Evolutionary conservation across 2,113 vertebrate species (phyloP).

Genomic region (Notarius quadriscutis): DNA sequence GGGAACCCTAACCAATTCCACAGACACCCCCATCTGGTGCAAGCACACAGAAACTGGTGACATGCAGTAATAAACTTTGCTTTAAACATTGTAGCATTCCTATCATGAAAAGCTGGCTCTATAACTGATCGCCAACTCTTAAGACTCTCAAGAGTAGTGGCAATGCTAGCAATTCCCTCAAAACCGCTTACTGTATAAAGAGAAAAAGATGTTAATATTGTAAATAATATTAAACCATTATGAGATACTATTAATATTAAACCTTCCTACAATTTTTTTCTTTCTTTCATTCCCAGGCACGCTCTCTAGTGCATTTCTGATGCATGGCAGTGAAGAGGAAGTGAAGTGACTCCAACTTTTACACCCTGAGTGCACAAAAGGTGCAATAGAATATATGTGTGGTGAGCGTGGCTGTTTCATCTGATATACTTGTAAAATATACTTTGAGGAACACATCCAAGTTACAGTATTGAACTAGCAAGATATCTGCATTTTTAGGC

Average conservation of each 20-base stretch:
- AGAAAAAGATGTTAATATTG: not conserved
- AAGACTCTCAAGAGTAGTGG: not conserved
- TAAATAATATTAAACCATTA: not conserved
- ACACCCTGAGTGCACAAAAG: not conserved
- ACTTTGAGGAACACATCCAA: not conserved
- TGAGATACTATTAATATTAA: not conserved
- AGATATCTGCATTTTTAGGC: not conserved
- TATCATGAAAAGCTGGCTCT: not conserved
- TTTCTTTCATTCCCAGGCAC: not conserved
- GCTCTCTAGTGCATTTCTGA: not conserved
- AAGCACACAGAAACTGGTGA: not conserved
- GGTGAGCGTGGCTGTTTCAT: not conserved
- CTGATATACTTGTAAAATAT: not conserved
- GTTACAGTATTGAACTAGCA: not conserved
- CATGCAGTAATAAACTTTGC: not conserved
- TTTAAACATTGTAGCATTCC: not conserved
- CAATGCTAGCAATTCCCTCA: not conserved
- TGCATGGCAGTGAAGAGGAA: not conserved
- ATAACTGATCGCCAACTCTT: not conserved
- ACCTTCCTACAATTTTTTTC: too few species aligned
- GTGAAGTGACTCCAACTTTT: not conserved
- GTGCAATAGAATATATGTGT: not conserved
- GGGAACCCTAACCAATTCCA: not conserved
- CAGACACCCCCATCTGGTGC: not conserved
- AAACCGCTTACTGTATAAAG: not conserved